Conservation (phyloP, 2,888 invertebrate species). For the Acheta domesticus region DNA sequence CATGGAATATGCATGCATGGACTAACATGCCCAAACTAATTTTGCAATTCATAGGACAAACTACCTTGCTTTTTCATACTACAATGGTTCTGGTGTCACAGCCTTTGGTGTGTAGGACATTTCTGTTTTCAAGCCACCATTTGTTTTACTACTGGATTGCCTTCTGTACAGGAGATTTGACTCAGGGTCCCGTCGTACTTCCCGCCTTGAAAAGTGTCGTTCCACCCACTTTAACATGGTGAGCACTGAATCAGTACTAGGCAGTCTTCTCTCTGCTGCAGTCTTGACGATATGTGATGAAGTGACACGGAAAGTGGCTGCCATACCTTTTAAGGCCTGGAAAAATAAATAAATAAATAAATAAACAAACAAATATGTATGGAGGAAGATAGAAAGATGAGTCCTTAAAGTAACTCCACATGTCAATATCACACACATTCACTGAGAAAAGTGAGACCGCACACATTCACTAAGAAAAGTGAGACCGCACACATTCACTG, state of each 20-base stretch:
- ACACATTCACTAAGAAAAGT: too few species aligned
- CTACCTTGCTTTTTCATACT: too few species aligned
- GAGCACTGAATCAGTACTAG: constrained; percentile 83
- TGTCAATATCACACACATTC: too few species aligned
- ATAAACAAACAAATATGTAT: constrained; percentile 20
- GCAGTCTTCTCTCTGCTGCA: constrained; percentile 79
- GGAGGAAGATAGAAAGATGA: constrained; percentile 40
- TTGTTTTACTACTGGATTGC: constrained; percentile 3
- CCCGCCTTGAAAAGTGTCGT: neutral
- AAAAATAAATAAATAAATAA: constrained; percentile 34
- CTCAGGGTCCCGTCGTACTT: neutral
- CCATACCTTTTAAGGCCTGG: constrained; percentile 88
- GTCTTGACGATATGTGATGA: constrained; percentile 81
- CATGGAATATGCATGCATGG: too few species aligned
- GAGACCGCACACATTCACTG: too few species aligned
- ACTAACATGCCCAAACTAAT: too few species aligned
- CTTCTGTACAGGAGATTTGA: neutral
- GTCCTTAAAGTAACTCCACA: neutral
- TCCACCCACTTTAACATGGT: constrained; percentile 90
- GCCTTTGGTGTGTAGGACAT: constrained; percentile 20
- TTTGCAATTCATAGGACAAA: too few species aligned
- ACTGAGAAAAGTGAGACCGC: too few species aligned
- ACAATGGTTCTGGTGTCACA: constrained; percentile 11
- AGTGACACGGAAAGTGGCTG: constrained; percentile 84
- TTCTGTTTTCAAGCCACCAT: neutral